Evolutionary conservation across 2,888 invertebrate species (phyloP), one percentile per base, ranked within the genome.

Genomic region (Ditylenchus weischeri): DNA sequence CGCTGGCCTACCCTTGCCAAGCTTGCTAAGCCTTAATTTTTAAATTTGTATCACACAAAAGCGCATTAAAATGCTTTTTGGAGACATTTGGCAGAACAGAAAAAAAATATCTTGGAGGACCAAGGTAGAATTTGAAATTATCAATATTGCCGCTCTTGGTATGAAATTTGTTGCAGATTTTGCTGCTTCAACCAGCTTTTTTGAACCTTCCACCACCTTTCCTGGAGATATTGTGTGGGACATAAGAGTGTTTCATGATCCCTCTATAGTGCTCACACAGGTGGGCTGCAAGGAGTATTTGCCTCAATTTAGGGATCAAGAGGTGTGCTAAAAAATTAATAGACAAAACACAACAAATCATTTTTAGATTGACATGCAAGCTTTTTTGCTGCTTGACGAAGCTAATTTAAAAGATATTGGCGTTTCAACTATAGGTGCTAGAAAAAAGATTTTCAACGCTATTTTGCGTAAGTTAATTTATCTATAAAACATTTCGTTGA

Each of bases 401-500:
- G 76, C 76, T 57, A 76, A 76, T 65, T 73, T 81, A 35, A 78
- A 79, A 64, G 79, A 79, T 64, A 77, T 81, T 66, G 81, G 81
- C 23, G 75, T 81, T n/a, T 73, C 77, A 13, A 81, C 80, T 18
- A 75, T 81, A 62, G 81, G 81, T 19, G 79, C 79, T 10, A 69
- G 81, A 29, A 81, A 81, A 69, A 81, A 81, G 64, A 80, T 81
- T 58, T 75, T 76, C 69, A 78, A 81, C 64, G 81, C 81, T 11
- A 81, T 81, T 51, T 38, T 75, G 57, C 71, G 80, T 80, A 59
- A 58, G 76, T 71, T 63, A 15, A 38, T 38, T 38, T 38, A 11
- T 11, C 15, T 13, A 19, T 13, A 21, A 29, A n/a, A 13, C 64
- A n/a, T n/a, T n/a, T n/a, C n/a, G 29, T 29, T 29, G 3, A 29